Conservation (phyloP, 2,888 invertebrate species). For the Ditylenchus weischeri region DNA sequence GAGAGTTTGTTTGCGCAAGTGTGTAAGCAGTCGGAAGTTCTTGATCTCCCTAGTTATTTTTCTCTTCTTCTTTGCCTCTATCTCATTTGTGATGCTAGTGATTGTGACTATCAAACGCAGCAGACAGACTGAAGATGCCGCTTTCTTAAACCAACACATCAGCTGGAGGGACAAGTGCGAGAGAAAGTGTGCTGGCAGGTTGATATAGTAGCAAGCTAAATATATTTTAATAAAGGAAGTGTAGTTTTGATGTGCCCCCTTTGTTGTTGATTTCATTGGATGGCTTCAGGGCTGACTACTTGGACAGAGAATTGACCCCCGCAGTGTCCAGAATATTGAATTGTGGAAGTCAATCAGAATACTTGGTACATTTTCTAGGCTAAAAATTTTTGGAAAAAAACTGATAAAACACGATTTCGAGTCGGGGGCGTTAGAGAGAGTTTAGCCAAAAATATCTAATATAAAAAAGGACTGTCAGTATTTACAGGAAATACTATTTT, state of each 20-base stretch:
- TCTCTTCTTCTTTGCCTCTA: constrained; percentile 7
- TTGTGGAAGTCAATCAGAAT: constrained; percentile 28
- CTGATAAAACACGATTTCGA: neutral
- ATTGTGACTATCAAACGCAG: constrained; percentile 9
- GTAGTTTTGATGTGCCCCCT: constrained; percentile 40
- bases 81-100: constrained; percentile 13
- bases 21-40: constrained; percentile 3
- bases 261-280: constrained; percentile 45
- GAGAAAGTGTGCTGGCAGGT: constrained; percentile 30
- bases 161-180: constrained; percentile 34
- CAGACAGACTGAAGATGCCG: constrained; percentile 23
- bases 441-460: too few species aligned
- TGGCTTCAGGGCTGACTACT: constrained; percentile 51
- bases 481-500: neutral
- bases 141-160: constrained; percentile 30
- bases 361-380: constrained; percentile 24
- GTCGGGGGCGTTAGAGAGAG: too few species aligned
- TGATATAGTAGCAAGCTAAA: neutral
- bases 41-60: constrained; percentile 7
- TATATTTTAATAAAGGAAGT: neutral
- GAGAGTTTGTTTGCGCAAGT: neutral
- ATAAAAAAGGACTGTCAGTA: too few species aligned
- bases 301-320: constrained; percentile 40
- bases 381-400: neutral
- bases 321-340: constrained; percentile 31